A percentile compares a stretch with the other conserved stretches of the same genome.
These are phyloP conservation scores for Mixornis gularis DNA, from an alignment of 2,113 vertebrate genomes.

Conservation along the genomic window DNA sequence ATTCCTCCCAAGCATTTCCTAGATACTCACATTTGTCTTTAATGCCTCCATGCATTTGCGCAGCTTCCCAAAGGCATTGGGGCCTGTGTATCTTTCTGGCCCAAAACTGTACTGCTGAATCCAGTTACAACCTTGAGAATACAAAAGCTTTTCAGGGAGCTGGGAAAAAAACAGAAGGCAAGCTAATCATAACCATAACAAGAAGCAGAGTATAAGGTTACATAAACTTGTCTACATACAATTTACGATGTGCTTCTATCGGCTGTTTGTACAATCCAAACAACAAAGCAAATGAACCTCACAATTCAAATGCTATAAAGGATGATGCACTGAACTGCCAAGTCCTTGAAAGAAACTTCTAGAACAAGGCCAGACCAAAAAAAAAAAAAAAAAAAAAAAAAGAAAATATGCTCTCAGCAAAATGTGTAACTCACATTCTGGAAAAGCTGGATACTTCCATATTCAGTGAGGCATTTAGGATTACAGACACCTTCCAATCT, in stretches of 20 bases:
- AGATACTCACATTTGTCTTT: slow-evolving; percentile 71
- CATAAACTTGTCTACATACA: neutral
- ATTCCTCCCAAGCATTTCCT: neutral
- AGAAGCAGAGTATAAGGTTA: neutral
- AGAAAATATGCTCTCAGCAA: neutral
- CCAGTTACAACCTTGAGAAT: slow-evolving; percentile 85
- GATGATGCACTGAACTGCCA: neutral
- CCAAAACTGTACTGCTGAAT: slow-evolving; percentile 82
- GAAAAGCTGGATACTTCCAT: neutral
- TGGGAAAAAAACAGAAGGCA: neutral
- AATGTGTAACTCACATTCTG: neutral
- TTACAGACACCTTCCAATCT: neutral
- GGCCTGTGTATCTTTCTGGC: slow-evolving; percentile 76
- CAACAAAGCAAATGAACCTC: neutral
- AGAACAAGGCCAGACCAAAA: neutral
- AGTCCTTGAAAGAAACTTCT: neutral
- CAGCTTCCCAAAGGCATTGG: slow-evolving; percentile 75
- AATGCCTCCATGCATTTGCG: slow-evolving; percentile 77
- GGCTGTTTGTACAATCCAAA: neutral
- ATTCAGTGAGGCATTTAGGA: neutral
- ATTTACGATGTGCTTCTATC: neutral
- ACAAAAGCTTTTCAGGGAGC: slow-evolving; percentile 81
- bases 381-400: neutral
- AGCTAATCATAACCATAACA: neutral
- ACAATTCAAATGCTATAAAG: neutral